A percentile compares a stretch with the other conserved stretches of the same genome.
phyloP scores from a whole-genome alignment of 53 echinoderm and acorn worm genomes.

The Holothuria scabra region DNA sequence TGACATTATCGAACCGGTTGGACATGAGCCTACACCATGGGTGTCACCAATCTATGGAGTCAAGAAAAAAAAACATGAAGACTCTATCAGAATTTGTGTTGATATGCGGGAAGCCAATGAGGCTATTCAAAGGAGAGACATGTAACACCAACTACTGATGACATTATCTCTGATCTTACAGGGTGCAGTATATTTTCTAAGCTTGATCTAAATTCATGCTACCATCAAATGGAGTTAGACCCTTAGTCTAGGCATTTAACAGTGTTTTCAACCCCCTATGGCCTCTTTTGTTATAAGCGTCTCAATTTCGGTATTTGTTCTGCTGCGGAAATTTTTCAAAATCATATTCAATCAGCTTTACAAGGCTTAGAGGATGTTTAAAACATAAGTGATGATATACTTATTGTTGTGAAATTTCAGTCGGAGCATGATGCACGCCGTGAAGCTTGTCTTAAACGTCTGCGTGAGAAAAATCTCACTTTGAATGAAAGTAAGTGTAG shows the following conservation, averaged over 20 bases:
- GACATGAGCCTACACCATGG: slow-evolving; percentile 61
- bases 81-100: slow-evolving; percentile 49
- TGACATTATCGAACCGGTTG: slow-evolving; percentile 60
- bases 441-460: slow-evolving; percentile 46
- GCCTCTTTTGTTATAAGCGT: slow-evolving; percentile 63
- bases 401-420: slow-evolving; percentile 51
- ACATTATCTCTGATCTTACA: slow-evolving; percentile 60
- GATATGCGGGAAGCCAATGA: slow-evolving; percentile 56
- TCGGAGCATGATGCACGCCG: slow-evolving; percentile 58
- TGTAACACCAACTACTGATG: slow-evolving; percentile 61
- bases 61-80: slow-evolving; percentile 45
- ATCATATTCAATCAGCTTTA: slow-evolving; percentile 58
- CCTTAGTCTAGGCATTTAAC: slow-evolving; percentile 62
- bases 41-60: slow-evolving; percentile 65
- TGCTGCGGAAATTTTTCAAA: slow-evolving; percentile 73
- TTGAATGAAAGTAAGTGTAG: slow-evolving; percentile 63
- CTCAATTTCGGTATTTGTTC: slow-evolving; percentile 73
- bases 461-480: slow-evolving; percentile 64
- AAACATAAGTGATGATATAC: slow-evolving; percentile 67
- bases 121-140: slow-evolving; percentile 67
- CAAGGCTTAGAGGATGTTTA: slow-evolving; percentile 57
- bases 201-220: slow-evolving; percentile 75
- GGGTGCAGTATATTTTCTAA: slow-evolving; percentile 57
- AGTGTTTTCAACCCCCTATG: slow-evolving; percentile 70
- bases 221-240: slow-evolving; percentile 74